phyloP scores from a whole-genome alignment of 2,797 vertebrate genomes.

The Somateria mollissima region DNA sequence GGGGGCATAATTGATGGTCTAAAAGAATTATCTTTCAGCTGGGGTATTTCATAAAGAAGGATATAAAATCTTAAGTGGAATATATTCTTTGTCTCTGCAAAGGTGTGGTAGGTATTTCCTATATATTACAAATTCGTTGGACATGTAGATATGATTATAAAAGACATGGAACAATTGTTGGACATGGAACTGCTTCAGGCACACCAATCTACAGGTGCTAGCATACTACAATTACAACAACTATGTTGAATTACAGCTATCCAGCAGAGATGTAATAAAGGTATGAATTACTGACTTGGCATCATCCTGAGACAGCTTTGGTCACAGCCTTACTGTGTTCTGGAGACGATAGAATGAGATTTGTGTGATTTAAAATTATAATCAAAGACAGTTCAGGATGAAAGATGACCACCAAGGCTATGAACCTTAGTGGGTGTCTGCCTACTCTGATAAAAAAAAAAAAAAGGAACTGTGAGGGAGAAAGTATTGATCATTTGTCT shows the following conservation, averaged over 20 bases:
- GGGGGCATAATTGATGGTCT: neutral
- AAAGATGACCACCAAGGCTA: constrained; percentile 80
- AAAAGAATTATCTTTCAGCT: neutral
- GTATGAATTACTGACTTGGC: constrained; percentile 83
- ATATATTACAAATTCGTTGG: constrained; percentile 59
- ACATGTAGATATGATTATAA: constrained; percentile 50
- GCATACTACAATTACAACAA: constrained; percentile 66
- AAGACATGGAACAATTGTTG: constrained; percentile 27
- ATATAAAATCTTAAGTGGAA: constrained; percentile 13
- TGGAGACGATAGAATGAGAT: constrained; percentile 79
- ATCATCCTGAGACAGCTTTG: constrained; percentile 82
- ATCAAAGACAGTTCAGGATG: constrained; percentile 80
- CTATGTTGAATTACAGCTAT: constrained; percentile 75
- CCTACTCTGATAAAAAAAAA: constrained; percentile 69
- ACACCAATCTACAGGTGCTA: constrained; percentile 65
- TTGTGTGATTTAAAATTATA: constrained; percentile 84
- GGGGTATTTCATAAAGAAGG: neutral
- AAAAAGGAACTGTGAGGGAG: constrained; percentile 62
- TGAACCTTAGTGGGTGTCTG: constrained; percentile 73
- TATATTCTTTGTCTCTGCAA: constrained; percentile 21
- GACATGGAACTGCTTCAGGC: constrained; percentile 54
- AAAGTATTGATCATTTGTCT: constrained; percentile 71
- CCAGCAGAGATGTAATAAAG: constrained; percentile 78
- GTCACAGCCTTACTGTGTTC: constrained; percentile 80
- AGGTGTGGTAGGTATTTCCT: neutral